phyloP scores from a whole-genome alignment of 2,113 vertebrate genomes.

The Halcyon senegalensis region DNA sequence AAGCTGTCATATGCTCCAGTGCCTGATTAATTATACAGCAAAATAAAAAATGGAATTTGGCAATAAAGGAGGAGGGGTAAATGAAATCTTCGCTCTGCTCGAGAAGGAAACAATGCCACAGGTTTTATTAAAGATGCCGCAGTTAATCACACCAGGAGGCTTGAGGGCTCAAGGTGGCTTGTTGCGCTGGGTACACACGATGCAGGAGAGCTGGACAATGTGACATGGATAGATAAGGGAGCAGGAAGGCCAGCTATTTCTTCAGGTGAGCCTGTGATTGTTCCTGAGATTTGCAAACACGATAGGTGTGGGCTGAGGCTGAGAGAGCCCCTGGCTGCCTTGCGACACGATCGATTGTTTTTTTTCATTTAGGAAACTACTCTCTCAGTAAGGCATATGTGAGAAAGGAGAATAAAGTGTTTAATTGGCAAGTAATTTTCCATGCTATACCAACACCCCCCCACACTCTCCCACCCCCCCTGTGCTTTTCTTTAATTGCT shows the following conservation, averaged over 20 bases:
- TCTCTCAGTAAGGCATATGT: neutral
- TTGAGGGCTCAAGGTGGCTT: neutral
- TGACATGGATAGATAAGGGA: neutral
- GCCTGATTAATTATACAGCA: slow-evolving; percentile 21
- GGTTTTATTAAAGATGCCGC: slow-evolving; percentile 21
- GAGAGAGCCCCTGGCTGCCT: neutral
- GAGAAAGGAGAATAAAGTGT: neutral
- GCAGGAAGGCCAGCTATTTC: neutral
- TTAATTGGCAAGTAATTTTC: neutral
- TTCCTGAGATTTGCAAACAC: neutral
- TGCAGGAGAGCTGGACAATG: neutral
- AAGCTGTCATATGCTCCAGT: neutral
- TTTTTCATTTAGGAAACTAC: neutral
- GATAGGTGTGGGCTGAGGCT: neutral
- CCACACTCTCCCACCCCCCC: no score
- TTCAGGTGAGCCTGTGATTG: neutral
- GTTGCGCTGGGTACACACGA: neutral
- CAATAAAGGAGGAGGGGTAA: neutral
- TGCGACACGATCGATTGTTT: neutral
- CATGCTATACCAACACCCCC: neutral
- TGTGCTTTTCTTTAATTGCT: neutral
- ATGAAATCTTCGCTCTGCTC: neutral
- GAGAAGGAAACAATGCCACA: neutral
- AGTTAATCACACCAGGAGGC: neutral
- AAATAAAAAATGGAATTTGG: neutral